phyloP scores from a whole-genome alignment of 2,797 vertebrate species.

The Rhyacichthys aspro region DNA sequence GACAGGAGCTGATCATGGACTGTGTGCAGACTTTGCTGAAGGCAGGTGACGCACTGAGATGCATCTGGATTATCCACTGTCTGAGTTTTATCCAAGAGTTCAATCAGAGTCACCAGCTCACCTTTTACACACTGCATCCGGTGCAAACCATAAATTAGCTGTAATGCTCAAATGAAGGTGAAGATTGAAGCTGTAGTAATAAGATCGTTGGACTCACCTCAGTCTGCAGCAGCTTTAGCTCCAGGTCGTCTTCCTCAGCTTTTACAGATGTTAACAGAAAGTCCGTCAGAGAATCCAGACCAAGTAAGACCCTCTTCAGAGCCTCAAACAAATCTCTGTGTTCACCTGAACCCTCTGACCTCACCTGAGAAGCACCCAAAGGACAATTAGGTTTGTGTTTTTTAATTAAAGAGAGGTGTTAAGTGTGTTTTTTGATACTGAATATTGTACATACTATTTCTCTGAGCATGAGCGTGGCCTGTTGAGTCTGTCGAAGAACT shows the following conservation, averaged over 20 bases:
- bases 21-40: constrained; percentile 73
- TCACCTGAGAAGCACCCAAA: constrained; percentile 38
- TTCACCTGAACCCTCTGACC: constrained; percentile 33
- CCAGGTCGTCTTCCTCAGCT: constrained; percentile 62
- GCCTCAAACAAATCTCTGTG: constrained; percentile 78
- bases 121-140: constrained; percentile 78
- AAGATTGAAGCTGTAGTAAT: no score
- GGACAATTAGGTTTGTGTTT: not conserved
- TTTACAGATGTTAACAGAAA: constrained; percentile 61
- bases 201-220: constrained; percentile 72
- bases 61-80: constrained; percentile 63
- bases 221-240: constrained; percentile 70
- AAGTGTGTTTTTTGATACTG: no score
- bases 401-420: no score
- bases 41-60: constrained; percentile 73
- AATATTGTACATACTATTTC: constrained; percentile 22
- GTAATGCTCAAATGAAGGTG: not conserved
- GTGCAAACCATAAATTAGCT: not conserved
- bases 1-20: constrained; percentile 70
- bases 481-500: constrained; percentile 38
- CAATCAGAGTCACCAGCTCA: constrained; percentile 78
- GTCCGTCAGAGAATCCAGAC: constrained; percentile 76
- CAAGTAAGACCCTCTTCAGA: constrained; percentile 71
- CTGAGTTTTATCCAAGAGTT: constrained; percentile 76
- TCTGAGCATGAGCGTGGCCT: constrained; percentile 44